Evolutionary conservation across 2,888 invertebrate species (phyloP).

Genomic region (Trachelus stipa): DNA sequence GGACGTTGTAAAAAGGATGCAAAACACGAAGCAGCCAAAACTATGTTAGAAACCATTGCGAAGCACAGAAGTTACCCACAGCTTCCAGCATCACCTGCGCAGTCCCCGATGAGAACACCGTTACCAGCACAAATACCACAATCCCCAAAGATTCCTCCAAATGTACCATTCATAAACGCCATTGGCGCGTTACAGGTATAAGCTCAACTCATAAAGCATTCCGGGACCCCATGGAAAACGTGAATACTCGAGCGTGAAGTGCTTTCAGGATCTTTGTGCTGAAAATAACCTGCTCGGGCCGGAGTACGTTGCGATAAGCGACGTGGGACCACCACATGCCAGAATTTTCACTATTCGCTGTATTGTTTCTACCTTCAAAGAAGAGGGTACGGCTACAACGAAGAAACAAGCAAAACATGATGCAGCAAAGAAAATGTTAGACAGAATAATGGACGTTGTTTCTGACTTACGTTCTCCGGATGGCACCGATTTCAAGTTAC

Average conservation of each 20-base stretch:
- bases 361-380: conserved; percentile 69
- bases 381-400: conserved; percentile 71
- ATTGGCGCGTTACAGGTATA: conserved; percentile 57
- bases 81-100: conserved; percentile 42
- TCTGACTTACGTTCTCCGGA: conserved; percentile 17
- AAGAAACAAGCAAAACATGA: conserved; percentile 77
- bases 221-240: background rate
- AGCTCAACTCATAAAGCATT: conserved; percentile 8
- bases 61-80: conserved; percentile 43
- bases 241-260: background rate
- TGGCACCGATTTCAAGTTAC: background rate
- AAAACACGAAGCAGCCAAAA: conserved; percentile 64
- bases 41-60: conserved; percentile 57
- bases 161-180: conserved; percentile 55
- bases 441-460: conserved; percentile 46
- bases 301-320: conserved; percentile 70
- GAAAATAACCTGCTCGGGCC: conserved; percentile 68
- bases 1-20: conserved; percentile 66
- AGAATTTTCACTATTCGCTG: conserved; percentile 74
- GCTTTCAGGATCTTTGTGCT: conserved; percentile 55
- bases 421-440: conserved; percentile 69
- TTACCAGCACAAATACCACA: conserved; percentile 34
- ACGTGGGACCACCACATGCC: conserved; percentile 76
- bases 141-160: conserved; percentile 36
- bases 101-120: conserved; percentile 50